Base-by-base conservation (phyloP, 30 jellyfish, hydroid and myxozoan species). In the Aurelia aurita complex sp. Pacific region DNA sequence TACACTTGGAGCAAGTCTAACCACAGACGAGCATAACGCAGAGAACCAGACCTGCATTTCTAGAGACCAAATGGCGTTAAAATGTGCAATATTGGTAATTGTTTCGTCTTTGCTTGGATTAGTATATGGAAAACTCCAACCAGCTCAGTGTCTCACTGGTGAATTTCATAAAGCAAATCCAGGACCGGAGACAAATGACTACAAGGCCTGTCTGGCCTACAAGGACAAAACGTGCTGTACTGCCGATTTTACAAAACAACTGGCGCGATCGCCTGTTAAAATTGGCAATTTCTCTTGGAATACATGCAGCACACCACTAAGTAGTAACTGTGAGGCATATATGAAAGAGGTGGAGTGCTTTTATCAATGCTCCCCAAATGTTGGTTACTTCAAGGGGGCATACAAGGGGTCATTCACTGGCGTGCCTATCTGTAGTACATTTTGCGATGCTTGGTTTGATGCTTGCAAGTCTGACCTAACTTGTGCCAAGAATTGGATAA, bases 341-440 rank as follows among this genome's bases (percentile, higher is more conserved):
- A 89, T 89, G 97, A 73, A 59, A 33, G 92, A 89, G 33, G 77
- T 89, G 65, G 92, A 89, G 50, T 89, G 97, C 60, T 89, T 88
- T 57, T 89, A 89, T 71, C 97, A 89, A 50, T 89, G 97, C 46
- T 89, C 97, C n/a, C 97, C 97, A 16, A 77, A 71, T 59, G 97
- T 89, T 7, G 97, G 97, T 5, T 89, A 89, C 70, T 89, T 91
- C 92, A 89, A 73, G 55, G 97, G 97, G 40, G 74, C 19, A 73
- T 89, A 17, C 67, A 64, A 67, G 46, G 97, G 92, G 17, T 89
- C 97, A 40, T 89, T 89, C 33, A 73, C 69, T 15, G 90, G 90
- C 17, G 97, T 75, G 55, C 97, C 97, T 0, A 3, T 89, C 19
- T 89, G 97, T 73, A 50, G 88, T 35, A 54, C 81, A 15, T 80